These are phyloP conservation scores for Dichetophora obliterata DNA, from an alignment of 2,888 invertebrate species.

Conservation along the genomic window DNA sequence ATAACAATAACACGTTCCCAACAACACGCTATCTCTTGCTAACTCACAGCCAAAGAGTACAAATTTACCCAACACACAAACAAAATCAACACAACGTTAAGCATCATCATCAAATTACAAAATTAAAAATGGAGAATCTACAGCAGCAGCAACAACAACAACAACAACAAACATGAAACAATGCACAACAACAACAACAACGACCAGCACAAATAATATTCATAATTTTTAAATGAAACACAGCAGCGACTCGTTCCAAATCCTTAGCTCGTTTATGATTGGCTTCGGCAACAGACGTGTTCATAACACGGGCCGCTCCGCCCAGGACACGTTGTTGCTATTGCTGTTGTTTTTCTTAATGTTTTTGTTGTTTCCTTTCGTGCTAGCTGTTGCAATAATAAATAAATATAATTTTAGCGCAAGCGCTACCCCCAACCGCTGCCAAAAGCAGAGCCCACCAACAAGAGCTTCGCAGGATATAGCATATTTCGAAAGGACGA, in stretches of 20 bases:
- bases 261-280: slow-evolving; percentile 62
- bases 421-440: slow-evolving; percentile 61
- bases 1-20: neutral
- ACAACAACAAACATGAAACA: slow-evolving; percentile 24
- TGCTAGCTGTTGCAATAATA: slow-evolving; percentile 60
- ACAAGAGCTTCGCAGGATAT: slow-evolving; percentile 43
- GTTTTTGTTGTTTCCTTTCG: slow-evolving; percentile 32
- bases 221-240: slow-evolving; percentile 60
- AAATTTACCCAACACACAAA: slow-evolving; percentile 33
- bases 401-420: slow-evolving; percentile 70
- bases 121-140: slow-evolving; percentile 64
- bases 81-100: slow-evolving; percentile 9
- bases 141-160: slow-evolving; percentile 36
- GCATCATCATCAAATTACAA: slow-evolving; percentile 64
- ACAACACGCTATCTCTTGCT: slow-evolving; percentile 27
- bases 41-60: slow-evolving; percentile 44
- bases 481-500: slow-evolving; percentile 10
- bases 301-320: slow-evolving; percentile 42
- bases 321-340: slow-evolving; percentile 38
- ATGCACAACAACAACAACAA: slow-evolving; percentile 13
- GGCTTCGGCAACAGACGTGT: slow-evolving; percentile 55
- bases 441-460: slow-evolving; percentile 31
- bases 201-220: slow-evolving; percentile 53
- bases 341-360: slow-evolving; percentile 39
- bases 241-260: slow-evolving; percentile 23